A percentile compares a stretch with the other conserved stretches of the same genome.
These are phyloP conservation scores for Florisuga fusca DNA, from an alignment of 2,797 vertebrate genomes.

Conservation along the genomic window DNA sequence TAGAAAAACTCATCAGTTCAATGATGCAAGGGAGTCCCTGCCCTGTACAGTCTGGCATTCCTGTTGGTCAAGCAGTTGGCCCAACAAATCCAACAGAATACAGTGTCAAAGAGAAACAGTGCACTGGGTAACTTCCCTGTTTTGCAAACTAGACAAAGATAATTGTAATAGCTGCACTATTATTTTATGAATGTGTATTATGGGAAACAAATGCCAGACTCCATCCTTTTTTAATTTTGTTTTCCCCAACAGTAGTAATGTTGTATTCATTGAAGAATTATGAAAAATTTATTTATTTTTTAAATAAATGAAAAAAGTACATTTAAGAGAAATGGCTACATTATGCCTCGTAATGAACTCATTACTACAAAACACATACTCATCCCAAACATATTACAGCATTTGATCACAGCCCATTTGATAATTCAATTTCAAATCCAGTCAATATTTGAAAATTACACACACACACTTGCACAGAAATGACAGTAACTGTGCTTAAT, in stretches of 20 bases:
- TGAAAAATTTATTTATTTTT: neutral
- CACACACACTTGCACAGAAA: rapidly evolving
- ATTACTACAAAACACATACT: constrained; percentile 15
- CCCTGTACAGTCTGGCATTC: neutral
- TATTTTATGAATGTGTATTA: neutral
- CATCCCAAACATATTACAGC: neutral
- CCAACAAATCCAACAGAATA: neutral
- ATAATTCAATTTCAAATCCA: constrained; percentile 10
- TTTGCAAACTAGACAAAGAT: neutral
- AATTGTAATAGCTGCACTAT: neutral
- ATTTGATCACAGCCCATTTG: neutral
- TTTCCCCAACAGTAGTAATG: neutral
- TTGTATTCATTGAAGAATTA: neutral
- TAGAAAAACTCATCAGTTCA: neutral
- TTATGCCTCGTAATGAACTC: neutral
- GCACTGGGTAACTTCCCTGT: neutral
- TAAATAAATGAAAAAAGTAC: neutral
- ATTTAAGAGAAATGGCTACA: neutral
- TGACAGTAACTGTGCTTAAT: neutral
- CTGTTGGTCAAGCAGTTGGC: neutral
- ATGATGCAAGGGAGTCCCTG: neutral
- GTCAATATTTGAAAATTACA: neutral
- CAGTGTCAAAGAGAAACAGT: neutral
- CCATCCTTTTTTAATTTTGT: neutral
- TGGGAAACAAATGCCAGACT: neutral